Base-by-base conservation (phyloP, 2,113 vertebrate species). In the Callipepla squamata region DNA sequence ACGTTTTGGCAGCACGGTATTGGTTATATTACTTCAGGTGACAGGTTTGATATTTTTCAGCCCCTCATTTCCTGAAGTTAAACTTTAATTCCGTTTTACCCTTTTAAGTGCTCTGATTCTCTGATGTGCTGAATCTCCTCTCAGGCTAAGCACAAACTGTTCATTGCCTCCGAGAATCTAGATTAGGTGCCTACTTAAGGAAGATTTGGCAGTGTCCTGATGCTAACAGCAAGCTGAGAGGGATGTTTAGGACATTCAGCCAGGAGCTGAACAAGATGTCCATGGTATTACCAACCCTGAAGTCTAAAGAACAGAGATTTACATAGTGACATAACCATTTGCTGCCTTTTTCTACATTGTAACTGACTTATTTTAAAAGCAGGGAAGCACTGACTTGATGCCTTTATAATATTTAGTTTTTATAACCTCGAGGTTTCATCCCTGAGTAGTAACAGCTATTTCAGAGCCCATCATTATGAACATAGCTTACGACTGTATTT, bases 301-400 rank as follows among this genome's bases (percentile, higher is more conserved):
- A 87, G 62, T 51, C 67, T 66, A 75, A 85, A 85, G 58, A 44
- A 15, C 11, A 30, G 18, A 47, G 91, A 87, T 96, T 91, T 94
- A 53, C 42, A 3, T 28, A 11, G 20, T 15, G 47, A 32, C 45
- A 66, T 65, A 80, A 58, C 18, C 0, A 0, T 83, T 77, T 45
- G 38, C 84, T 82, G 57, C 79, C 32, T 25, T 28, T 4, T 50
- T 61, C 51, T 67, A 20, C 61, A 38, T 78, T 0, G 1, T 81
- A 81, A 34, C 38, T 59, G 61, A 32, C 63, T 89, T 91, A 2
- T 65, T 92, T 92, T 72, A 84, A 14, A 22, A 62, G 55, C 2
- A 69, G 36, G 47, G 70, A 68, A 57, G 62, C 40, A 51, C 3
- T 44, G 61, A 32, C 44, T 47, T 59, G 21, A 32, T 59, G 22